Evolutionary conservation across 2,888 invertebrate species (phyloP).

Genomic region (Drosophila leonis): DNA sequence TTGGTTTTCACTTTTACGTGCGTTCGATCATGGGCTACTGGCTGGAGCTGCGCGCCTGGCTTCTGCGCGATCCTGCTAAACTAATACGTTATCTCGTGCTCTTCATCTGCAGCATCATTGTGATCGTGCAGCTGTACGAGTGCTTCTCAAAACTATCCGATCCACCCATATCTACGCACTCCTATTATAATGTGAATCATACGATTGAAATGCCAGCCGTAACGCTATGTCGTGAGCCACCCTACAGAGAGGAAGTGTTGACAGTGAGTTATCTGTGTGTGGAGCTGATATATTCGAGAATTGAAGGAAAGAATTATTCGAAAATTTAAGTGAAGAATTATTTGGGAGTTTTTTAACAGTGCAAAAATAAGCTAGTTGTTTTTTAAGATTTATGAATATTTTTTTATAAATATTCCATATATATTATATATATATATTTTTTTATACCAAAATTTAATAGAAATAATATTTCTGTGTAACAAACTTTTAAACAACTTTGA

Average conservation of each 20-base stretch:
- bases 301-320: neutral
- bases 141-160: conserved; percentile 88
- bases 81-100: conserved; percentile 87
- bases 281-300: neutral
- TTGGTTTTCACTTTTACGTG: conserved; percentile 56
- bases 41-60: conserved; percentile 80
- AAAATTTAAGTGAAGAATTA: neutral
- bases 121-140: conserved; percentile 87
- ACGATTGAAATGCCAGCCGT: conserved; percentile 89
- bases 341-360: no score
- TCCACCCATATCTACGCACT: conserved; percentile 89
- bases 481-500: no score
- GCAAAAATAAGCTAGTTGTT: no score
- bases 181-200: conserved; percentile 89
- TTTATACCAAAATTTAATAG: no score
- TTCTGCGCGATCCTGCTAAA: conserved; percentile 86
- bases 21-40: conserved; percentile 79
- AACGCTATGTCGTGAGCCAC: conserved; percentile 89
- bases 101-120: conserved; percentile 86
- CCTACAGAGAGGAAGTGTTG: conserved; percentile 87
- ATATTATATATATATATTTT: no score
- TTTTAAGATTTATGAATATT: no score
- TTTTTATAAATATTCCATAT: no score
- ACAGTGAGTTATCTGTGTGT: conserved; percentile 85
- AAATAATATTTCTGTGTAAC: no score